phyloP scores from a whole-genome alignment of 2,113 vertebrate species.

The Platysteira castanea region DNA sequence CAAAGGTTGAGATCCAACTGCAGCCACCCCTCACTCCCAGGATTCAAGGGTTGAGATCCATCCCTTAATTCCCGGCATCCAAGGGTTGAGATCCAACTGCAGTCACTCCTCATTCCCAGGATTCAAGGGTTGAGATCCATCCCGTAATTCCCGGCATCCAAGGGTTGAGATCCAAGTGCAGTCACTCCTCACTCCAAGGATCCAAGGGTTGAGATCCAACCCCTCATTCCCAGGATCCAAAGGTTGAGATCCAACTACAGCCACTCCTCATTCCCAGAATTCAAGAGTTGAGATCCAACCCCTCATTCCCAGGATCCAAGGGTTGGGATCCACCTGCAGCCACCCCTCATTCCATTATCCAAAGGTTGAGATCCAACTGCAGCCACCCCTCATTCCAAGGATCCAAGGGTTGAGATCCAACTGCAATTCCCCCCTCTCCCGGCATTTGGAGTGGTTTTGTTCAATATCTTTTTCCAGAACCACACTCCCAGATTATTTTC shows the following conservation, averaged over 20 bases:
- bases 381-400: not conserved
- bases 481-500: not conserved
- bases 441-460: not conserved
- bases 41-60: no score
- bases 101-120: not conserved
- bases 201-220: not conserved
- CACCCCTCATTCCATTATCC: not conserved
- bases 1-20: no score
- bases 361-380: not conserved
- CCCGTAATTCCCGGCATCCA: not conserved
- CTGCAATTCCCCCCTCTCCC: not conserved
- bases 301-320: not conserved
- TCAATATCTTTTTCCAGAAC: not conserved
- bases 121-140: not conserved
- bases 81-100: no score
- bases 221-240: not conserved
- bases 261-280: not conserved
- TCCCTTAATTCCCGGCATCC: no score
- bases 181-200: not conserved
- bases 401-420: not conserved
- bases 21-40: no score
- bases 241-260: not conserved
- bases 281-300: not conserved
- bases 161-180: not conserved
- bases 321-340: not conserved